Evolutionary conservation across 2,797 vertebrate genomes (phyloP), one percentile per base, ranked within the genome.

Genomic region (Pagetopsis macropterus): DNA sequence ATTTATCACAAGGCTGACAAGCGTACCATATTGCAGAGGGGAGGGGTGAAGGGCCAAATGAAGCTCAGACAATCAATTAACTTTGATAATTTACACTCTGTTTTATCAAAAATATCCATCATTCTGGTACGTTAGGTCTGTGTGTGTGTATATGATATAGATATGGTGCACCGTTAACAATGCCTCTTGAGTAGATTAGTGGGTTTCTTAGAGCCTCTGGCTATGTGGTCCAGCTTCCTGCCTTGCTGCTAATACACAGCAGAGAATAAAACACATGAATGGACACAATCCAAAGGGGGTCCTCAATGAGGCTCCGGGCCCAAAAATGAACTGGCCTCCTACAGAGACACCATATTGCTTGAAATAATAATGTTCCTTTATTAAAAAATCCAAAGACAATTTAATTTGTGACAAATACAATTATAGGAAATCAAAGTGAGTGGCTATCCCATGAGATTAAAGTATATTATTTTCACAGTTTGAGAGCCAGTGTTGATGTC

Each of bases 1-100:
- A 98, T 99, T 96, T 95, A 97, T 99, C 97, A 98, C 92, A 88
- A 95, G 94, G 93, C 96, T 98, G 97, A 97, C 97, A 98, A 96
- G 96, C 96, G 94, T 95, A 95, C 95, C 95, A 96, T 97, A 96
- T 96, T 97, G 96, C 93, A 94, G 92, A 94, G 93, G 94, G 94
- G 93, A 90, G 94, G 94, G 95, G 95, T 91, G 93, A 93, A 93
- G 95, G 94, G 95, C 94, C 94, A 95, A 95, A 93, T 95, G 94
- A 90, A 95, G 94, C 93, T 93, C 92, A 94, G 93, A 95, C 95
- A 96, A 97, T 97, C 96, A 96, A 98, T 97, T 98, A 96, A 94
- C 95, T 94, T 88, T 94, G 92, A 93, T 95, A 93, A 95, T 95
- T 94, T 93, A 84, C 81, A 79, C 82, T 93, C 89, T 91, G 90